A percentile compares a stretch with the other conserved stretches of the same genome.
These are phyloP conservation scores for Temnothorax curvispinosus DNA, from an alignment of 1,140 invertebrate genomes.

Conservation along the genomic window DNA sequence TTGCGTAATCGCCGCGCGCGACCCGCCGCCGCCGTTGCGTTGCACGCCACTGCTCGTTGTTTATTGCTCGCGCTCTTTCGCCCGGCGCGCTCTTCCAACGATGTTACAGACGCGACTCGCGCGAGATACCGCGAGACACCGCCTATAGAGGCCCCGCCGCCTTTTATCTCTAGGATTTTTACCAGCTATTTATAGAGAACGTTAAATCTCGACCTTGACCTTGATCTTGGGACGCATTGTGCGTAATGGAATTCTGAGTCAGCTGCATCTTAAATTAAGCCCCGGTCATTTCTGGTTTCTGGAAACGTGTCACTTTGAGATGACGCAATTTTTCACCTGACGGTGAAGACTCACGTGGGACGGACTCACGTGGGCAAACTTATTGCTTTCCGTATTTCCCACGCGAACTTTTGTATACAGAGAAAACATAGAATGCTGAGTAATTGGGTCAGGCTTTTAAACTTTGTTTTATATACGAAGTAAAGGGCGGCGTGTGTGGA, in stretches of 20 bases:
- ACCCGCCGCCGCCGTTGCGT: neutral
- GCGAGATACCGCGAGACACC: no score
- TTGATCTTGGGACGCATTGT: constrained; percentile 17
- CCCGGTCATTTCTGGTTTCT: no score
- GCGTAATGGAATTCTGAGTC: neutral
- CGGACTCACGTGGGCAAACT: no score
- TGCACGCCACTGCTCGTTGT: constrained; percentile 8
- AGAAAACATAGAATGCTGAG: neutral
- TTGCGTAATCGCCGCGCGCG: constrained; percentile 46
- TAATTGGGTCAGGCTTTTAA: neutral
- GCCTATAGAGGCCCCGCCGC: neutral
- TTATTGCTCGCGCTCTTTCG: neutral
- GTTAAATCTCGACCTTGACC: neutral
- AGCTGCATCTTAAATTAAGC: constrained; percentile 6
- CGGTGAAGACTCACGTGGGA: neutral
- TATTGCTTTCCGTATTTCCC: neutral
- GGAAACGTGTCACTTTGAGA: neutral
- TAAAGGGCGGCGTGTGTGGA: neutral
- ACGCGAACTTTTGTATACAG: neutral
- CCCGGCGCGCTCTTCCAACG: neutral
- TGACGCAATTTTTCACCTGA: neutral
- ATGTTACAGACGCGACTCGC: neutral
- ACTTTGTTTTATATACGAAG: neutral
- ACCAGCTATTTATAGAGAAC: constrained; percentile 2
- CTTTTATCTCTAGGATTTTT: constrained; percentile 6